Conservation (phyloP, 2,113 vertebrate species). For the Lepus americanus region DNA sequence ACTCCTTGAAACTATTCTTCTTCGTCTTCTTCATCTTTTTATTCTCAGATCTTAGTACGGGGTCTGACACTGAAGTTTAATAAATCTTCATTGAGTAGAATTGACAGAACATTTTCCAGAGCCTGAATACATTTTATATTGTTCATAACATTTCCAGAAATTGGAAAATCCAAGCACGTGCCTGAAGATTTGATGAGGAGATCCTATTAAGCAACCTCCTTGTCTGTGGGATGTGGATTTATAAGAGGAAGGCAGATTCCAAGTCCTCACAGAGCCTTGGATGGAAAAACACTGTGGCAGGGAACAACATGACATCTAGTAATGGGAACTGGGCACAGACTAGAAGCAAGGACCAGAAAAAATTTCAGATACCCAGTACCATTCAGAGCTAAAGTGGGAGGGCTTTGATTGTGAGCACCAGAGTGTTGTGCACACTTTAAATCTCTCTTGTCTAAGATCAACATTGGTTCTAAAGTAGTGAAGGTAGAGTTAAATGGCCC, state of each 20-base stretch:
- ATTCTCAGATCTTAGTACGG: background rate
- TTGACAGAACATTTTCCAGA: background rate
- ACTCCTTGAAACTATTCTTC: background rate
- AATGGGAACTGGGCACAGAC: background rate
- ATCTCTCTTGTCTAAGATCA: background rate
- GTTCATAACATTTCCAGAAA: background rate
- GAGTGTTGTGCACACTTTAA: background rate
- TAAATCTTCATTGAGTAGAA: conserved; percentile 11
- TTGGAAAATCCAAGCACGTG: background rate
- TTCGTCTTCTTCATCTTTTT: background rate
- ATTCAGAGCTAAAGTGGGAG: background rate
- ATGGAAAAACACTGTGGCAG: background rate
- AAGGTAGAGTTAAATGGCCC: background rate
- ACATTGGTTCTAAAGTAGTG: background rate
- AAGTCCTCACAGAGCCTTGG: background rate
- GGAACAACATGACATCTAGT: background rate
- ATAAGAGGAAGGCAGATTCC: background rate
- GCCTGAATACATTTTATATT: background rate
- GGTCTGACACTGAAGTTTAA: background rate
- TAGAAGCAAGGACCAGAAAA: background rate
- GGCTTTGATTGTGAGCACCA: background rate
- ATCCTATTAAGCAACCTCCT: background rate
- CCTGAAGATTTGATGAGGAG: background rate
- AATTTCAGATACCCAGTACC: background rate
- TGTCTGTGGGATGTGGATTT: background rate